Evolutionary conservation across 2,888 invertebrate species (phyloP), one percentile per base, ranked within the genome.

Genomic region (Mylabris sibirica): DNA sequence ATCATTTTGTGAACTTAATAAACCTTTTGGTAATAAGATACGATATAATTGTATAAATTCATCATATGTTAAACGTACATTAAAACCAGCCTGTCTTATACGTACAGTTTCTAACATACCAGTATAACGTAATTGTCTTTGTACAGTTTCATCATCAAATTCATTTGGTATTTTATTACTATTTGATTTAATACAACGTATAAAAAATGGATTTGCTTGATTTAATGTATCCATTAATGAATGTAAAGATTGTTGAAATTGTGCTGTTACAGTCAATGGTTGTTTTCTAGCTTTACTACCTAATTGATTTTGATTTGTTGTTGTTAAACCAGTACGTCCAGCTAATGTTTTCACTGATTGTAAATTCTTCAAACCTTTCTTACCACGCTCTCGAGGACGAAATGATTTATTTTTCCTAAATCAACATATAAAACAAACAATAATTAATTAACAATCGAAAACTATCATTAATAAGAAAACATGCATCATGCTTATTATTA

Each of bases 101-200:
- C 97, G 88, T 14, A 98, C 98, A 0, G 98, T 98, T 83, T 98
- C 98, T 79, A 98, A 82, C 98, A 98, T 98, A 71, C 98, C 98
- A 0, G 98, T 98, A 85, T 98, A 98, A 11, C 97, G 88, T 68
- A 98, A 87, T 83, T 95, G 93, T 63, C 97, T 88, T 79, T 97
- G 93, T 9, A 98, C 97, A 0, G 97, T 95, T 72, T 95, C 95
- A 79, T 97, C 95, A 84, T 97, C 96, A 85, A 98, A 98, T 75
- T 92, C 91, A 83, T 96, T 96, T 0, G 98, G 92, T 72, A 94
- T 92, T 89, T 98, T 98, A 70, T 82, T 94, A 69, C 93, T 91
- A 85, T 98, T 98, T 65, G 97, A 97, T 86, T 98, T 98, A 83
- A 98, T 98, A 84, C 98, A 98, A 71, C 98, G 86, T 70, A 94